Conservation (phyloP, 2,113 vertebrate genomes). For the Trachemys scripta region DNA sequence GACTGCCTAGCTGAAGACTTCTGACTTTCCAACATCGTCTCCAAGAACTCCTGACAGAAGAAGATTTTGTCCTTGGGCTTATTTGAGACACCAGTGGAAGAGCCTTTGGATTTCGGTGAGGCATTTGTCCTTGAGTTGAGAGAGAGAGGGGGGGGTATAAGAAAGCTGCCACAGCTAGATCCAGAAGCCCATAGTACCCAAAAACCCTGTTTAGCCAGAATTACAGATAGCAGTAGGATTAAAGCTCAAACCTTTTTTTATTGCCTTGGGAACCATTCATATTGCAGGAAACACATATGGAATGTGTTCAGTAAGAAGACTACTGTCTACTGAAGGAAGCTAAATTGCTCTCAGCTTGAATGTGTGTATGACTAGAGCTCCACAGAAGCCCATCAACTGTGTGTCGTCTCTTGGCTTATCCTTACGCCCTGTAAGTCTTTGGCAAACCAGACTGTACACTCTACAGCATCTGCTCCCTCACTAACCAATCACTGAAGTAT, state of each 20-base stretch:
- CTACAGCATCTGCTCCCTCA: background rate
- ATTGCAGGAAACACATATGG: rapidly evolving
- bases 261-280: background rate
- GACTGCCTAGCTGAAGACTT: background rate
- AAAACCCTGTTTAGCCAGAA: rapidly evolving
- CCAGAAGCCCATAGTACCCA: background rate
- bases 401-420: background rate
- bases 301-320: background rate
- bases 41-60: background rate
- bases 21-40: background rate
- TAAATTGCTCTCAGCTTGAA: background rate
- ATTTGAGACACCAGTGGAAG: background rate
- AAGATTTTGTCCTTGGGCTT: background rate
- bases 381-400: background rate
- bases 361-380: rapidly evolving
- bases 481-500: rapidly evolving
- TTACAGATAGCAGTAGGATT: background rate
- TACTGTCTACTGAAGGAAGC: background rate
- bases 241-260: background rate
- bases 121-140: background rate
- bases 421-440: background rate
- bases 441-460: background rate
- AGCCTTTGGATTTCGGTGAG: background rate
- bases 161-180: background rate
- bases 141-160: background rate